Conservation (phyloP, 2,888 invertebrate genomes). For the Tiphia femorata region DNA sequence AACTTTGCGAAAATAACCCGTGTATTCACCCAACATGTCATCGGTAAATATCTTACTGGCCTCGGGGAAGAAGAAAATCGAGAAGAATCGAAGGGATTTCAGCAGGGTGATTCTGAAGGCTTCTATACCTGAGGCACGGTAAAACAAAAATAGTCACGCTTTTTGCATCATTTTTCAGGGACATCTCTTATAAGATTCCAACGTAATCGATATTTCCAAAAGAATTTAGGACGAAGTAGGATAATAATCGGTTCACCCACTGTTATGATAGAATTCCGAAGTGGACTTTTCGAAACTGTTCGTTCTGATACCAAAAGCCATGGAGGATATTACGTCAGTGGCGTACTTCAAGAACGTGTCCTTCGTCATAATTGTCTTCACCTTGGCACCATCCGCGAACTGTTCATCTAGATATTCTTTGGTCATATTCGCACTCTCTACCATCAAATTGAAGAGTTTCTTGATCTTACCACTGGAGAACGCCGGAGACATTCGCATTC, state of each 20-base stretch:
- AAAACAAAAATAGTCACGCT: not conserved
- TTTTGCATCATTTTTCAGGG: too few relatives aligned
- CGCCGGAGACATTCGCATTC: slow-evolving; percentile 70
- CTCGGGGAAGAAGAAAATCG: slow-evolving; percentile 52
- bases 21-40: slow-evolving; percentile 35
- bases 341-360: slow-evolving; percentile 43
- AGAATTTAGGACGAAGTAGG: not conserved
- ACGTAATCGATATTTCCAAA: not conserved
- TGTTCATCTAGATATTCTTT: slow-evolving; percentile 33
- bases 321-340: slow-evolving; percentile 53
- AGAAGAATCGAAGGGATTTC: slow-evolving; percentile 15
- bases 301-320: slow-evolving; percentile 54
- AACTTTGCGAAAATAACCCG: slow-evolving; percentile 51
- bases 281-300: slow-evolving; percentile 49
- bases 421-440: slow-evolving; percentile 58
- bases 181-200: not conserved
- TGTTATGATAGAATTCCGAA: slow-evolving; percentile 45
- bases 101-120: not conserved
- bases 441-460: slow-evolving; percentile 68
- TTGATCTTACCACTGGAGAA: slow-evolving; percentile 73
- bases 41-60: slow-evolving; percentile 14
- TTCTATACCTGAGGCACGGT: slow-evolving; percentile 11
- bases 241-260: slow-evolving; percentile 28
- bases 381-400: slow-evolving; percentile 6
- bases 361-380: slow-evolving; percentile 29